These are phyloP conservation scores for Augiades crinisus DNA, from an alignment of 2,888 invertebrate species.

Conservation along the genomic window DNA sequence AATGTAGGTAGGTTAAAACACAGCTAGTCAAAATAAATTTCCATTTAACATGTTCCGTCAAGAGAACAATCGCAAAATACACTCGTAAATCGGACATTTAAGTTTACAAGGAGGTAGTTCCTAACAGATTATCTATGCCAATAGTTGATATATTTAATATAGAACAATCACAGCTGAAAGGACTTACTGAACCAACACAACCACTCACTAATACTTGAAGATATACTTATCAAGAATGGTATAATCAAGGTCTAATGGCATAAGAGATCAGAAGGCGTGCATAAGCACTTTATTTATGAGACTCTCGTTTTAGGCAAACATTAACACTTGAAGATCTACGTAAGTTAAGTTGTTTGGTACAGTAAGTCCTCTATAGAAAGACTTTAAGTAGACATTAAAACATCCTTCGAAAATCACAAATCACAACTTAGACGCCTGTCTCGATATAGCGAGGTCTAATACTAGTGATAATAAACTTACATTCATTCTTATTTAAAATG, in stretches of 20 bases:
- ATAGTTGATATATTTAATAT: slow-evolving; percentile 15
- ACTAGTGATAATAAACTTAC: slow-evolving; percentile 67
- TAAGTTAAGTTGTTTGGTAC: slow-evolving; percentile 26
- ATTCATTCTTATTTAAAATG: slow-evolving; percentile 66
- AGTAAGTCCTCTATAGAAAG: slow-evolving; percentile 27
- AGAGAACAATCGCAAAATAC: slow-evolving; percentile 23
- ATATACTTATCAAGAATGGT: neutral
- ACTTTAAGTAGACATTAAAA: slow-evolving; percentile 39
- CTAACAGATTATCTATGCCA: slow-evolving; percentile 14
- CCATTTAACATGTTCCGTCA: slow-evolving; percentile 13
- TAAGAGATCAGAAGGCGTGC: too few species aligned
- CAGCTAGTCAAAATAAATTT: slow-evolving; percentile 24
- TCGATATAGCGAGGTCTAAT: slow-evolving; percentile 40
- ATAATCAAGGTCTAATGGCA: too few species aligned
- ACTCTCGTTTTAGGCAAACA: too few species aligned
- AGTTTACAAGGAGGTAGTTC: slow-evolving; percentile 20
- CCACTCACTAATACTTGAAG: neutral
- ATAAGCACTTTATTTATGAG: too few species aligned
- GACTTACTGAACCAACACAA: slow-evolving; percentile 11
- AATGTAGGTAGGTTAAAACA: too few species aligned
- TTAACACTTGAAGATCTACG: too few species aligned
- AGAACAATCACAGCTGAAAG: slow-evolving; percentile 13
- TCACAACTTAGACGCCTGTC: slow-evolving; percentile 56
- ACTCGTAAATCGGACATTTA: slow-evolving; percentile 21
- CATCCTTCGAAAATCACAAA: slow-evolving; percentile 70